These are phyloP conservation scores for Hippoglossus stenolepis DNA, from an alignment of 2,113 vertebrate species.

Conservation along the genomic window DNA sequence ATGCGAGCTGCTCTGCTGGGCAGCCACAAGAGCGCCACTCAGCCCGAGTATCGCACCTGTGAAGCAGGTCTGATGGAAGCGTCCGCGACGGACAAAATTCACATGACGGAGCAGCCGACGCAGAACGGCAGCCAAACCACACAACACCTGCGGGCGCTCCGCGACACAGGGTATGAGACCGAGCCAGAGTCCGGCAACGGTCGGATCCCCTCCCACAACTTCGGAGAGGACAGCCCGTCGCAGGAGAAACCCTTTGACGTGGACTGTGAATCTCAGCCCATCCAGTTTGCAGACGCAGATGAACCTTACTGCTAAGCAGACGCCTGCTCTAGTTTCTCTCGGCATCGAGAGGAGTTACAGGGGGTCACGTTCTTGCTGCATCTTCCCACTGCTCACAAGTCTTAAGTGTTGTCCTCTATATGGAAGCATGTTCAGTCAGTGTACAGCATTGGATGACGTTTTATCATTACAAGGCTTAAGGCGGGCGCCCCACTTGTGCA, in stretches of 20 bases:
- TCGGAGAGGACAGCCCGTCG: constrained; percentile 62
- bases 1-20: constrained; percentile 87
- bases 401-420: constrained; percentile 2
- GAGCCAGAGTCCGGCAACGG: constrained; percentile 91
- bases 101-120: constrained; percentile 74
- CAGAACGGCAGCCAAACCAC: constrained; percentile 85
- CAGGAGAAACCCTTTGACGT: constrained; percentile 91
- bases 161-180: constrained; percentile 94
- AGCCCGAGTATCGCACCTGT: constrained; percentile 87
- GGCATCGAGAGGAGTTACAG: neutral
- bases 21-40: constrained; percentile 83
- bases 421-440: constrained; percentile 22
- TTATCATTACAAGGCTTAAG: constrained; percentile 12
- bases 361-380: constrained; percentile 2
- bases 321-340: neutral
- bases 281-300: constrained; percentile 91
- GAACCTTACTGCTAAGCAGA: constrained; percentile 53
- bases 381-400: neutral
- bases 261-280: constrained; percentile 88
- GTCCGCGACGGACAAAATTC: constrained; percentile 77
- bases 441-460: constrained; percentile 6
- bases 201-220: constrained; percentile 80
- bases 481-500: constrained; percentile 4
- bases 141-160: constrained; percentile 79
- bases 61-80: constrained; percentile 91